Percentiles rank a stretch among this genome's conserved stretches.
Conservation (phyloP, 37 sponge, comb jelly and placozoan genomes). For the Chondrilla cf. caribensis region DNA sequence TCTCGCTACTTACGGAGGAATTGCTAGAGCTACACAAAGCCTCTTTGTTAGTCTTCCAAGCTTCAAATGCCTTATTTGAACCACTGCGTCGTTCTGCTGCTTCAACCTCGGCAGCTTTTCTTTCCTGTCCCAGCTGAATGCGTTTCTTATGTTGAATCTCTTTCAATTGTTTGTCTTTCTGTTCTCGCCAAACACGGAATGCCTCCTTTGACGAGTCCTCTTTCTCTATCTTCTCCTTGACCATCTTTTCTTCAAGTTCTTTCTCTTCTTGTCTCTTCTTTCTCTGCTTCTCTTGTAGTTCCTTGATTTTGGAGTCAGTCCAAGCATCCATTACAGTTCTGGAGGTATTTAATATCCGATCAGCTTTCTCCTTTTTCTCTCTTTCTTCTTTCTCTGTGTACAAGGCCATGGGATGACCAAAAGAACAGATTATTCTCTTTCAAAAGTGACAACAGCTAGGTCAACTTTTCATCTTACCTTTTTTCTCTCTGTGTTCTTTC, state of each 20-base stretch:
- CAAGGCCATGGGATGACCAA: background rate
- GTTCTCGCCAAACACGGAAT: slow-evolving; percentile 46
- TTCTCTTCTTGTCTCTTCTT: background rate
- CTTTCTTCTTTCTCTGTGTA: background rate
- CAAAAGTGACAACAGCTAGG: too few species aligned
- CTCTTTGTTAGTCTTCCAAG: background rate
- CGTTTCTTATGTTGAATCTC: slow-evolving; percentile 1
- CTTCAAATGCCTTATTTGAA: background rate
- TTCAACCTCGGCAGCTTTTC: slow-evolving; percentile 15
- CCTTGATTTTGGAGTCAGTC: background rate
- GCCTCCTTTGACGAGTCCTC: slow-evolving; percentile 23
- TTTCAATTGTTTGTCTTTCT: slow-evolving; percentile 28
- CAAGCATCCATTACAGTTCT: slow-evolving; percentile 1
- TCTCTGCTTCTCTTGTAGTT: background rate
- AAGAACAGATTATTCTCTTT: background rate
- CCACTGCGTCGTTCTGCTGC: background rate
- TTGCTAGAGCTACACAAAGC: too few species aligned
- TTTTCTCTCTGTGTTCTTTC: background rate
- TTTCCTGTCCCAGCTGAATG: background rate
- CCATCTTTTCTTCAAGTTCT: background rate
- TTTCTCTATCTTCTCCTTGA: slow-evolving; percentile 43
- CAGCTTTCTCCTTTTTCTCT: background rate
- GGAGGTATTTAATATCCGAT: background rate
- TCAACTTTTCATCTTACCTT: slow-evolving; percentile 1
- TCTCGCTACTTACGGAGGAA: background rate